Percentiles rank a stretch among this genome's conserved stretches.
phyloP scores from a whole-genome alignment of 2,888 invertebrate genomes.

The Anarsia innoxiella region DNA sequence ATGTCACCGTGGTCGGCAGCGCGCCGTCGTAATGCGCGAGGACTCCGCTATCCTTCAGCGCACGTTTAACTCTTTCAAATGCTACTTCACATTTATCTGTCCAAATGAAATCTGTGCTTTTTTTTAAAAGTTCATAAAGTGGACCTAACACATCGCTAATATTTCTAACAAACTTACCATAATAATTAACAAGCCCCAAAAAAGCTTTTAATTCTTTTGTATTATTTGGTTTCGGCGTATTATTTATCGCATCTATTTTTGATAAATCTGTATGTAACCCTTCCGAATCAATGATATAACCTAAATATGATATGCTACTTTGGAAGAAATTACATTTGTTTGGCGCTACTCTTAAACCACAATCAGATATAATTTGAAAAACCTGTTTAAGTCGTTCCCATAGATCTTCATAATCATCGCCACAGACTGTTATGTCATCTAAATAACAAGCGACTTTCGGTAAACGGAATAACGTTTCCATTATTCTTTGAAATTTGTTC shows the following conservation, averaged over 20 bases:
- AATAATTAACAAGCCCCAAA: neutral
- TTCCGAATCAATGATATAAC: neutral
- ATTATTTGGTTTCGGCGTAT: neutral
- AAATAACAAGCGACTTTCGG: neutral
- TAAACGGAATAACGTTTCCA: neutral
- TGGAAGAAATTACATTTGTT: neutral
- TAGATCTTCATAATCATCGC: neutral
- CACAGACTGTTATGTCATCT: neutral
- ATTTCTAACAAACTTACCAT: neutral
- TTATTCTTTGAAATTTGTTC: neutral
- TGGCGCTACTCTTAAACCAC: neutral
- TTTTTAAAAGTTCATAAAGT: neutral
- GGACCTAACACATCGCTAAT: neutral
- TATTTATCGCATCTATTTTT: neutral
- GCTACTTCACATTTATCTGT: too few species aligned
- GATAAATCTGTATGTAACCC: neutral
- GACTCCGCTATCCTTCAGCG: neutral
- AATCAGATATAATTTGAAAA: too few species aligned
- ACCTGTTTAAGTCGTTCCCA: neutral
- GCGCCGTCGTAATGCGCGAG: neutral
- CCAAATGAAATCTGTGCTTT: too few species aligned
- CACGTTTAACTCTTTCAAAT: neutral
- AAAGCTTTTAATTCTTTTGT: neutral
- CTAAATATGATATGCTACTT: neutral
- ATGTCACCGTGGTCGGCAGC: neutral